phyloP scores from a whole-genome alignment of 2,113 vertebrate species.

The Nettapus auritus region DNA sequence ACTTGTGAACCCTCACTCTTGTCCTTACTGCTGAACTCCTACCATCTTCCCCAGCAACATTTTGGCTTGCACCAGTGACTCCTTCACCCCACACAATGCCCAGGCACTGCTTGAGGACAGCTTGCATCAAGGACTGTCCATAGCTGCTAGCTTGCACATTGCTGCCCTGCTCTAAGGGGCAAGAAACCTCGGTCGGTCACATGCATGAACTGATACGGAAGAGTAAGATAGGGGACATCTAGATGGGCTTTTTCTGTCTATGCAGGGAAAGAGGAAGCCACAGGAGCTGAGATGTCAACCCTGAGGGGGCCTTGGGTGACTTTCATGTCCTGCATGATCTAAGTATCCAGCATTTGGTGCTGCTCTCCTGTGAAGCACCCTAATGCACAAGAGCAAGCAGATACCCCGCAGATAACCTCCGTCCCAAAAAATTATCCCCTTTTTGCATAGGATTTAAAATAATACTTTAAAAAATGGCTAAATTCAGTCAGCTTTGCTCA shows the following conservation, averaged over 20 bases:
- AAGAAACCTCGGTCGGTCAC: not conserved
- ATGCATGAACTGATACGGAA: not conserved
- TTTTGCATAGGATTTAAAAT: not conserved
- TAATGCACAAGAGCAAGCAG: not conserved
- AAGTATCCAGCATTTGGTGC: accelerated
- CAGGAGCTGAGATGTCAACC: not conserved
- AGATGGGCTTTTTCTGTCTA: not conserved
- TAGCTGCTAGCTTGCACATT: not conserved
- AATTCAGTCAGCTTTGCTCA: not conserved
- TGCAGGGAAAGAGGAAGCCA: not conserved
- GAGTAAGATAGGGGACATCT: not conserved
- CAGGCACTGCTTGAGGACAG: not conserved
- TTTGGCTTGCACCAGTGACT: not conserved
- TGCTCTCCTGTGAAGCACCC: not conserved
- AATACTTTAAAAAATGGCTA: not conserved
- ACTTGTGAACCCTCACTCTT: not conserved
- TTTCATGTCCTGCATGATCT: not conserved
- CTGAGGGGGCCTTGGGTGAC: not conserved
- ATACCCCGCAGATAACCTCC: not conserved
- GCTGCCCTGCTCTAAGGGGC: not conserved
- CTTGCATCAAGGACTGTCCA: not conserved
- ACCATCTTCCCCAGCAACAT: not conserved
- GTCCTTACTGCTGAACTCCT: not conserved
- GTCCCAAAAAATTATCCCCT: not conserved
- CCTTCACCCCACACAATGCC: not conserved